Base-by-base conservation (phyloP, 2,888 invertebrate genomes). In the Adelognathus sp. region DNA sequence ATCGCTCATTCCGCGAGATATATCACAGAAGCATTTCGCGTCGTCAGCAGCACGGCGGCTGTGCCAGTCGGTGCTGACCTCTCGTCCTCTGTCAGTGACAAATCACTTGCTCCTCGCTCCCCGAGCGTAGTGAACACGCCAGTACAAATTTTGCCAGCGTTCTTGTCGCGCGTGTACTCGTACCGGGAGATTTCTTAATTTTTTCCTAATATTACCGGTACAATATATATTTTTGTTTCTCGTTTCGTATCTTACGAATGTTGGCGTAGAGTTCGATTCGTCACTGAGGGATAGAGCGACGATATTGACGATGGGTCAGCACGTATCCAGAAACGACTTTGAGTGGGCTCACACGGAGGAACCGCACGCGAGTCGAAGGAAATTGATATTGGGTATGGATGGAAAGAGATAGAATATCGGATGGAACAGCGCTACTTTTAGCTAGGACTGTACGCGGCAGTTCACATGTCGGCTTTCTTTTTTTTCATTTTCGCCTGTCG, bases 311-410 rank as follows among this genome's bases (percentile, higher is more conserved):
- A 99, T 99, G 99, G 99, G 99, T 78, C 97, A 98, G 85, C 95
- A 94, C 88, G 98, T 98, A 54, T 97, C 99, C 21, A 94, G 98
- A 87, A 96, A 94, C 0, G 99, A 99, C 93, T 99, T 98, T 90
- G 98, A 99, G 91, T 99, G 99, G 99, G 95, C 95, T 44, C 98
- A 98, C 87, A 98, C 97, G 0, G 99, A 99, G 89, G 99, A 99
- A 91, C 99, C 99, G 7, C 99, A 99, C 92, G 98, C 98, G 4
- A 96, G 96, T 76, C 94, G 99, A 79, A 94, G 99, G 80, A 98
- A 97, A 93, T 94, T 97, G 86, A 99, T 99, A 90, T 93, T 99
- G 89, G 96, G 97, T 97, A 94, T 93, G 46, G 7, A 18, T 18
- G n/a, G n/a, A n/a, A n/a, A n/a, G n/a, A n/a, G n/a, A n/a, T n/a